Conservation (phyloP, 2,797 vertebrate species). For the Pipistrellus nathusii region DNA sequence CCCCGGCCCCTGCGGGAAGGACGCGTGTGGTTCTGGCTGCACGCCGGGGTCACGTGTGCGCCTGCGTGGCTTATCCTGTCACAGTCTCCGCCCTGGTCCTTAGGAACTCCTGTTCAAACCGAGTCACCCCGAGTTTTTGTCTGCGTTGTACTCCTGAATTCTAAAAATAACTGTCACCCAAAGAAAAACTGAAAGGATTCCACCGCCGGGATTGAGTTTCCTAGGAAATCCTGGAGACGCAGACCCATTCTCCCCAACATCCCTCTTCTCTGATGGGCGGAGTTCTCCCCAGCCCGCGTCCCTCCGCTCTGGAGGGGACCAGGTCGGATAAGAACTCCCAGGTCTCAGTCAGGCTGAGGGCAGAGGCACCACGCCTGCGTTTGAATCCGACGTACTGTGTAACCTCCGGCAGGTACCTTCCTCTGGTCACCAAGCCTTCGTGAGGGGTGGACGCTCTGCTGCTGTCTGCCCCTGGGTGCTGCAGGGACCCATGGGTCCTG, state of each 20-base stretch:
- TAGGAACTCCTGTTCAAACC: conserved; percentile 41
- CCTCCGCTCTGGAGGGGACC: too few relatives aligned
- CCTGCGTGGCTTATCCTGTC: conserved; percentile 33
- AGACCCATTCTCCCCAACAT: not conserved
- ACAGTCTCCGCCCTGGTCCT: conserved; percentile 15
- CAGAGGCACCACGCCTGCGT: not conserved
- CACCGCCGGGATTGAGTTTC: not conserved
- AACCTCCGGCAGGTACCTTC: not conserved
- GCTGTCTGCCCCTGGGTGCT: not conserved
- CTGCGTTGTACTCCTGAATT: not conserved
- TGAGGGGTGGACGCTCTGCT: too few relatives aligned
- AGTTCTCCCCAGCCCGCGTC: fast-evolving
- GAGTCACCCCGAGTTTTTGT: not conserved
- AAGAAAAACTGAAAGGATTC: not conserved
- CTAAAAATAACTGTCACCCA: not conserved
- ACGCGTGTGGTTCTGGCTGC: conserved; percentile 45
- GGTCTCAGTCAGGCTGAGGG: not conserved
- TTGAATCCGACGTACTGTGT: not conserved
- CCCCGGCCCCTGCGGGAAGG: conserved; percentile 45
- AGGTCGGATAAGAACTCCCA: not conserved
- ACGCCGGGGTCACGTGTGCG: not conserved
- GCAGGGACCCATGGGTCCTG: fast-evolving
- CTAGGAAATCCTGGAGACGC: not conserved
- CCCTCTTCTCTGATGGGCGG: not conserved
- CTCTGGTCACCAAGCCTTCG: not conserved